Percentiles rank a stretch among this genome's conserved stretches.
These are phyloP conservation scores for Magallana angulata DNA, from an alignment of 1,140 invertebrate species.

Conservation along the genomic window DNA sequence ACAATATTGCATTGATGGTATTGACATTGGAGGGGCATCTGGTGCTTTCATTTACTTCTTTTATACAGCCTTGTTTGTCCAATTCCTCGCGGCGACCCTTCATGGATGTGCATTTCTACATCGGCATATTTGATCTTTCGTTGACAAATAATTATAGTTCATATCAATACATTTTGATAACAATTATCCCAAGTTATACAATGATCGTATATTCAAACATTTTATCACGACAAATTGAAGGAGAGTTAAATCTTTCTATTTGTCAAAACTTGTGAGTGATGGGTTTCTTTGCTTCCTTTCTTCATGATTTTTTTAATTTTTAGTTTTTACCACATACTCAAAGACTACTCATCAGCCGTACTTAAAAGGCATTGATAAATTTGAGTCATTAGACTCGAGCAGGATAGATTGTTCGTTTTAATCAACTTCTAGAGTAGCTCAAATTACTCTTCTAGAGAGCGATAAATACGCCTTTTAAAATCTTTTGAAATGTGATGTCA, in stretches of 20 bases:
- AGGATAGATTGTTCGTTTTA: neutral
- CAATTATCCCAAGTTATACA: neutral
- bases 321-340: neutral
- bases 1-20: no score
- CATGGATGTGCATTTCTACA: slow-evolving; percentile 1
- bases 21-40: no score
- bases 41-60: no score
- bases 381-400: neutral
- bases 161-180: slow-evolving; percentile 2
- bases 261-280: neutral
- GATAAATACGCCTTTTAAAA: neutral
- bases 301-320: neutral
- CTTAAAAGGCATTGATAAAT: neutral
- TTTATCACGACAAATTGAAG: neutral
- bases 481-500: neutral
- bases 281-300: neutral
- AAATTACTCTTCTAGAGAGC: neutral
- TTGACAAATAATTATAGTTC: neutral
- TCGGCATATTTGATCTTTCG: neutral
- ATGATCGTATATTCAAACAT: neutral
- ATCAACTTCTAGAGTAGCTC: neutral
- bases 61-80: neutral
- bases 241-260: neutral
- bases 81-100: neutral
- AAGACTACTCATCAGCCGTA: neutral